These are phyloP conservation scores for Adoxophyes honmai DNA, from an alignment of 1,140 invertebrate species.

Conservation along the genomic window DNA sequence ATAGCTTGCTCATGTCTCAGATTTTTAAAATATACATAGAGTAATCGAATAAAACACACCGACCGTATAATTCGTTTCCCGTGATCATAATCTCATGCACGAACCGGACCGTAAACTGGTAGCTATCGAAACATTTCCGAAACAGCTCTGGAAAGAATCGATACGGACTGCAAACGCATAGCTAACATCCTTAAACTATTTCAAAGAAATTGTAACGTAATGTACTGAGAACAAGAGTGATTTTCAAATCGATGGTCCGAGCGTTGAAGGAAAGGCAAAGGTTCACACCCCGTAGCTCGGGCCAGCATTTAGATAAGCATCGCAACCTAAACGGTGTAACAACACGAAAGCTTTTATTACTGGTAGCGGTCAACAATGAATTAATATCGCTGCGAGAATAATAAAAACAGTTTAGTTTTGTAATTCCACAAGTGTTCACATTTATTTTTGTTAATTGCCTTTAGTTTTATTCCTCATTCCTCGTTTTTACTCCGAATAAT, in stretches of 20 bases:
- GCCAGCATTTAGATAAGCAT: slow-evolving; percentile 62
- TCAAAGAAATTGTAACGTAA: slow-evolving; percentile 9
- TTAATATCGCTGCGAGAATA: no score
- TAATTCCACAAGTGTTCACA: not conserved
- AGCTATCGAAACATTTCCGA: slow-evolving; percentile 2
- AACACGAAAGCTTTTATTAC: slow-evolving; percentile 56
- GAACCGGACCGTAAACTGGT: not conserved
- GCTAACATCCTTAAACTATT: not conserved
- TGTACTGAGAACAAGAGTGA: not conserved
- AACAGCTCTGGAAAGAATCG: not conserved
- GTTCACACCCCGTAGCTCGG: slow-evolving; percentile 49
- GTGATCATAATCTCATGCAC: not conserved
- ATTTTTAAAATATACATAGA: no score
- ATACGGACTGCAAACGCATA: not conserved
- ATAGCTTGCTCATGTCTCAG: no score
- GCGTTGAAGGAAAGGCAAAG: slow-evolving; percentile 38
- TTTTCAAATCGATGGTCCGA: not conserved
- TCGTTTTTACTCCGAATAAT: no score
- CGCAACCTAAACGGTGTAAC: slow-evolving; percentile 49
- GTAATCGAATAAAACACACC: no score
- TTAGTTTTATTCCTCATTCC: no score
- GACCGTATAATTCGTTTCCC: not conserved
- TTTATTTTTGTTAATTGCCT: not conserved
- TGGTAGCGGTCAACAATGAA: not conserved
- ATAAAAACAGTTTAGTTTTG: no score